Percentiles rank a stretch among this genome's conserved stretches.
Conservation (phyloP, 2,888 invertebrate species). For the Steromphala cineraria region DNA sequence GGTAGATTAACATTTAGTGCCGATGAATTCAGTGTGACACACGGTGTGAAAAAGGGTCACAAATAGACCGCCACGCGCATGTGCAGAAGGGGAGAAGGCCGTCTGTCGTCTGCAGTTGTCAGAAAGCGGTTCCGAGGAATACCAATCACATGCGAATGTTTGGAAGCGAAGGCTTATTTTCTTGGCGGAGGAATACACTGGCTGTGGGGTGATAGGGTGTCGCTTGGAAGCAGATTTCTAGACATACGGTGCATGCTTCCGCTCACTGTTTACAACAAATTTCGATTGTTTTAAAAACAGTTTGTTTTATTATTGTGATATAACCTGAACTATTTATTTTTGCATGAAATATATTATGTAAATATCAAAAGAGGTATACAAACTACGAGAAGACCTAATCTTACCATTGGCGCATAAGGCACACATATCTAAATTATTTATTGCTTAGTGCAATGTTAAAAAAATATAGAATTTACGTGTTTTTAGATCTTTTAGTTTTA, state of each 20-base stretch:
- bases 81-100: not conserved
- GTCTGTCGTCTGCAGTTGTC: slow-evolving; percentile 7
- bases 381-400: too few relatives aligned
- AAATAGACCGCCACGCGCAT: slow-evolving; percentile 15
- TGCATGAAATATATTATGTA: slow-evolving; percentile 10
- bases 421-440: too few relatives aligned
- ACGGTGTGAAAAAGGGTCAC: not conserved
- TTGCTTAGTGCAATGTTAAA: too few relatives aligned
- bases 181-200: slow-evolving; percentile 23
- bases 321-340: not conserved
- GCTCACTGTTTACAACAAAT: slow-evolving; percentile 10
- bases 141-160: slow-evolving; percentile 23
- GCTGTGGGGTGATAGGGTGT: slow-evolving; percentile 21
- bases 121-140: slow-evolving; percentile 15
- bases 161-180: slow-evolving; percentile 24
- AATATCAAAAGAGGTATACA: not conserved
- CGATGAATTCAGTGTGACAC: not conserved
- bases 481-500: too few relatives aligned
- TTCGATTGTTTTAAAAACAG: slow-evolving; percentile 16
- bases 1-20: slow-evolving; percentile 15
- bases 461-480: too few relatives aligned
- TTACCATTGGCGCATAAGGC: too few relatives aligned
- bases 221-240: not conserved
- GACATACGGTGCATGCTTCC: not conserved
- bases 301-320: slow-evolving; percentile 12